Evolutionary conservation across 2,113 vertebrate genomes (phyloP), one percentile per base, ranked within the genome.

Genomic region (Paratilapia polleni): DNA sequence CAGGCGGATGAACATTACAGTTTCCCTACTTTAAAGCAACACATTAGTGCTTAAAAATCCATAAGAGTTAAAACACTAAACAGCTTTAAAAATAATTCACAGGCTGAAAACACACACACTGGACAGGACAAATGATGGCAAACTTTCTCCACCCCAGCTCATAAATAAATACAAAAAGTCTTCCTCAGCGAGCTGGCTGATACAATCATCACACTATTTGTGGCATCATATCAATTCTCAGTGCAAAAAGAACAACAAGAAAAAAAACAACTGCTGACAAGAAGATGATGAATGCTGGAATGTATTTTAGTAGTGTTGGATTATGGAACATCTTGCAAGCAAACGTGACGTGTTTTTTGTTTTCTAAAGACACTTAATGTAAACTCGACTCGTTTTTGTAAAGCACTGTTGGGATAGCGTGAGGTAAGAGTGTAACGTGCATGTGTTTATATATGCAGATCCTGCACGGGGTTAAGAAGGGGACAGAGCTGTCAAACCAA

Each of bases 91-190:
- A 59, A 83, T 3, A 86, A 88, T 91, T 92, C 92, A 92, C 90
- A 93, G 91, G 80, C 63, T 87, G 73, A 77, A 85, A 90, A 90
- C 49, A 78, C 22, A 83, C 83, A 92, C 79, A 86, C 36, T 41
- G 61, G 81, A 85, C 87, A 88, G 58, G 88, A 77, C 36, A 57
- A 87, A 84, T 28, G 7, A 60, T 57, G 38, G 60, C 43, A 87
- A 83, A 82, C 54, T 38, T 76, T 63, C 26, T 90, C 76, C 81
- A 66, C 68, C 81, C 52, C 38, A 47, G 77, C 61, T 86, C 38
- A 92, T 88, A 88, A 92, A 94, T 92, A 93, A 93, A 92, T 87
- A 92, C 38, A 83, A 80, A 80, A 82, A 59, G 59, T 84, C n/a
- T 78, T 84, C 76, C 83, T 89, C 4, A 92, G 89, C 62, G 38